These are phyloP conservation scores for Vesta saturnalis DNA, from an alignment of 2,888 invertebrate species.

Conservation along the genomic window DNA sequence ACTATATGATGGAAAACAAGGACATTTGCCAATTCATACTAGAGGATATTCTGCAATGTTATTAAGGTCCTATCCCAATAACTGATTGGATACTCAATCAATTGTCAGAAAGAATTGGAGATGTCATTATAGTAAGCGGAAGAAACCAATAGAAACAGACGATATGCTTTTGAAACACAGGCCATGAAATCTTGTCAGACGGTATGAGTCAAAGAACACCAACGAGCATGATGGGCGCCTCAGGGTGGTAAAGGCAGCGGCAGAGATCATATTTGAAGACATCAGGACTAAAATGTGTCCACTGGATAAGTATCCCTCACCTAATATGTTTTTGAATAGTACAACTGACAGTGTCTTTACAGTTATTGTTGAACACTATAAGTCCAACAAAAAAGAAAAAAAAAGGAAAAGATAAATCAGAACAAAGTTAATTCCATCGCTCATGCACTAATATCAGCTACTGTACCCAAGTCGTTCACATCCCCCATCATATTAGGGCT, in stretches of 20 bases:
- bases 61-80: too few relatives aligned
- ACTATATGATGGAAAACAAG: not conserved
- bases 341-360: too few relatives aligned
- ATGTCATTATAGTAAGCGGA: too few relatives aligned
- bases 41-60: not conserved
- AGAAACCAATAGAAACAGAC: not conserved
- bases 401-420: too few relatives aligned
- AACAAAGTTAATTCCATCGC: not conserved
- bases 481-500: too few relatives aligned
- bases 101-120: not conserved
- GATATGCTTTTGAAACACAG: not conserved
- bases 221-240: not conserved
- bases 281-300: not conserved
- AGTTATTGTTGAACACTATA: too few relatives aligned
- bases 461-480: too few relatives aligned
- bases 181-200: not conserved
- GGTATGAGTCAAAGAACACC: not conserved
- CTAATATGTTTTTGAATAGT: not conserved
- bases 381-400: too few relatives aligned
- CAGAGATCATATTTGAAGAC: not conserved
- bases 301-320: not conserved
- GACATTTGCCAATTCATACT: not conserved
- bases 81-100: not conserved
- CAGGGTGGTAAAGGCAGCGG: not conserved
- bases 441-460: too few relatives aligned